Evolutionary conservation across 2,797 vertebrate genomes (phyloP).

Genomic region (Rhinichthys osculus): DNA sequence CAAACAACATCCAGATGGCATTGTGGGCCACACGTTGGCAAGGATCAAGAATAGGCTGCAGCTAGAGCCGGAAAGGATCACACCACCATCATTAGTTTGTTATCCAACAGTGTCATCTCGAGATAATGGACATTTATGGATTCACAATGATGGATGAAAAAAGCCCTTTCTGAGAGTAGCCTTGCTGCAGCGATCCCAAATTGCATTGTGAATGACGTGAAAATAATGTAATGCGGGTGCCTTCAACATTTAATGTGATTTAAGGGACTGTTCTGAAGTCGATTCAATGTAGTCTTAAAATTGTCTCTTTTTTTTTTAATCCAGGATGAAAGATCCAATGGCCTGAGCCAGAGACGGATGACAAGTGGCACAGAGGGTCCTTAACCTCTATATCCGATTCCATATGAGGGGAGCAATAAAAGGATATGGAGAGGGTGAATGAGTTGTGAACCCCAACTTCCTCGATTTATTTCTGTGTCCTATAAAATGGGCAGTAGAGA

Average conservation of each 20-base stretch:
- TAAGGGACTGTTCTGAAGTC: constrained; percentile 6
- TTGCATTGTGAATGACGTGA: constrained; percentile 76
- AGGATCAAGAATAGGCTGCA: background rate
- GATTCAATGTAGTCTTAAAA: constrained; percentile 23
- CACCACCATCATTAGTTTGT: constrained; percentile 34
- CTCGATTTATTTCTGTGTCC: constrained; percentile 92
- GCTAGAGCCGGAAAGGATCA: constrained; percentile 20
- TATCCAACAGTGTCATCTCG: constrained; percentile 26
- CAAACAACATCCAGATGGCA: constrained; percentile 38
- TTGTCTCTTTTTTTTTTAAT: constrained; percentile 18
- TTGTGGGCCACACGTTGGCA: constrained; percentile 16
- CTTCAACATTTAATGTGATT: constrained; percentile 31
- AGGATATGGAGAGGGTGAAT: constrained; percentile 86
- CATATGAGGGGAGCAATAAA: constrained; percentile 86
- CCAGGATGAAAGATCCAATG: constrained; percentile 28
- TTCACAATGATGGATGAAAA: constrained; percentile 34
- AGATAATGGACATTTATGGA: constrained; percentile 45
- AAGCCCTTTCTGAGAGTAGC: constrained; percentile 20
- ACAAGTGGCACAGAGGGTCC: constrained; percentile 55
- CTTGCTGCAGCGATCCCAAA: constrained; percentile 24
- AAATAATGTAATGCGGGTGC: constrained; percentile 64
- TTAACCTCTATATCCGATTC: constrained; percentile 90
- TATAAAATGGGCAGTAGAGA: constrained; percentile 73
- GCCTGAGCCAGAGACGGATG: constrained; percentile 59
- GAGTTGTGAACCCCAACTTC: constrained; percentile 89